Evolutionary conservation across 2,113 vertebrate genomes (phyloP).

Genomic region (Eira barbara): DNA sequence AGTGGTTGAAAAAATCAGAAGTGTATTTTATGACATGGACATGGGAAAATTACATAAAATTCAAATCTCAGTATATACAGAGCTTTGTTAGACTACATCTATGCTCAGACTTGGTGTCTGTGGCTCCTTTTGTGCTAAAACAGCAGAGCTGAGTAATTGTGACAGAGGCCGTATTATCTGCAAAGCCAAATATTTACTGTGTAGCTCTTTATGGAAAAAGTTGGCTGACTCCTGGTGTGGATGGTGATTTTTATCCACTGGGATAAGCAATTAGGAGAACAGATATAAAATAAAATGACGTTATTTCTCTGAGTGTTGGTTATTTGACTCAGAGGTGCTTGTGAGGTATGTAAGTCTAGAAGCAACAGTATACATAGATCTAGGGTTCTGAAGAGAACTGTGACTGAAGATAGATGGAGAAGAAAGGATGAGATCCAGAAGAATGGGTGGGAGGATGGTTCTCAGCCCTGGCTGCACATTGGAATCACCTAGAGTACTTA

Average conservation of each 20-base stretch:
- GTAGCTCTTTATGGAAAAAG: not conserved
- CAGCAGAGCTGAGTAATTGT: not conserved
- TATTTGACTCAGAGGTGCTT: not conserved
- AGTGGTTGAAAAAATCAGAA: constrained; percentile 19
- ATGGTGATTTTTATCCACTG: not conserved
- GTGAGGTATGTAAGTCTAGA: not conserved
- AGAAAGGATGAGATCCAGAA: not conserved
- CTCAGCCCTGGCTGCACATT: not conserved
- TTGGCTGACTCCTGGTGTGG: not conserved
- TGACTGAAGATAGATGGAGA: not conserved
- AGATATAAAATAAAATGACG: not conserved
- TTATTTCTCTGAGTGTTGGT: not conserved
- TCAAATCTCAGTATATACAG: not conserved
- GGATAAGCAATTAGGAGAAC: not conserved
- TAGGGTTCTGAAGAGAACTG: not conserved
- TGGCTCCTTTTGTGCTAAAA: not conserved
- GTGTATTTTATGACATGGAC: not conserved
- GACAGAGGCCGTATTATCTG: not conserved
- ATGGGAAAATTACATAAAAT: constrained; percentile 1
- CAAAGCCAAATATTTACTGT: not conserved
- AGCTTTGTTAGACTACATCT: not conserved
- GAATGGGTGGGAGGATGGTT: not conserved
- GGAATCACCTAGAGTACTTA: not conserved
- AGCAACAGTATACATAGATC: not conserved
- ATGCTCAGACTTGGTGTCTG: not conserved